Evolutionary conservation across 2,888 invertebrate genomes (phyloP).

Genomic region (Ganaspis brasiliensis): DNA sequence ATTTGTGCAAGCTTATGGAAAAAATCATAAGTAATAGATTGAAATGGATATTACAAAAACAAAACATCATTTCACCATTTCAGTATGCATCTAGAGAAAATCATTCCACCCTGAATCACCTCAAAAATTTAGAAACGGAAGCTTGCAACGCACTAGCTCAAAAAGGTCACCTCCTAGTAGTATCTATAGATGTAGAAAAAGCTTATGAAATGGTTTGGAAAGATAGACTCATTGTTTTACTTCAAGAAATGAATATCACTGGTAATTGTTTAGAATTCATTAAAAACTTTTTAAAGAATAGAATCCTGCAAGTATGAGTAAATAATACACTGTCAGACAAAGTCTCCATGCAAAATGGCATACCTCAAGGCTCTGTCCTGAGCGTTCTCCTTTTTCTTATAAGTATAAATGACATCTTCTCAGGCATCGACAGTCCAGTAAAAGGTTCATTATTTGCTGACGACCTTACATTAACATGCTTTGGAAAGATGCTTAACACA

Average conservation of each 20-base stretch:
- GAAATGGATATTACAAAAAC: conserved; percentile 32
- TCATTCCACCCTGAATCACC: conserved; percentile 47
- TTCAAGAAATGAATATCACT: conserved; percentile 32
- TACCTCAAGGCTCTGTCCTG: conserved; percentile 46
- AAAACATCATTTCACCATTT: conserved; percentile 34
- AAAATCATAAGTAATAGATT: conserved; percentile 49
- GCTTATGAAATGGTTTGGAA: conserved; percentile 51
- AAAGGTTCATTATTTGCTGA: conserved; percentile 42
- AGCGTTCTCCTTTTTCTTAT: conserved; percentile 49
- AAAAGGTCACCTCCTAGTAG: conserved; percentile 53
- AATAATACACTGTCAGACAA: conserved; percentile 37
- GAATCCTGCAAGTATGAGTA: conserved; percentile 54
- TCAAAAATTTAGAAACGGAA: conserved; percentile 45
- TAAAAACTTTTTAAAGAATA: conserved; percentile 43
- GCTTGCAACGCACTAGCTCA: conserved; percentile 50
- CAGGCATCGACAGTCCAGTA: conserved; percentile 37
- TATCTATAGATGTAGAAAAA: conserved; percentile 49
- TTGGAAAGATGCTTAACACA: conserved; percentile 24
- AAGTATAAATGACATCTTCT: conserved; percentile 44
- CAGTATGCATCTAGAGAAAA: conserved; percentile 49
- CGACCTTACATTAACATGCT: conserved; percentile 38
- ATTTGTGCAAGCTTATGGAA: conserved; percentile 52
- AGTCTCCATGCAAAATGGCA: conserved; percentile 37
- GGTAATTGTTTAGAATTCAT: conserved; percentile 46
- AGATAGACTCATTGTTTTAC: conserved; percentile 32